These are phyloP conservation scores for Cheilosia impressa DNA, from an alignment of 2,888 invertebrate species.

Conservation along the genomic window DNA sequence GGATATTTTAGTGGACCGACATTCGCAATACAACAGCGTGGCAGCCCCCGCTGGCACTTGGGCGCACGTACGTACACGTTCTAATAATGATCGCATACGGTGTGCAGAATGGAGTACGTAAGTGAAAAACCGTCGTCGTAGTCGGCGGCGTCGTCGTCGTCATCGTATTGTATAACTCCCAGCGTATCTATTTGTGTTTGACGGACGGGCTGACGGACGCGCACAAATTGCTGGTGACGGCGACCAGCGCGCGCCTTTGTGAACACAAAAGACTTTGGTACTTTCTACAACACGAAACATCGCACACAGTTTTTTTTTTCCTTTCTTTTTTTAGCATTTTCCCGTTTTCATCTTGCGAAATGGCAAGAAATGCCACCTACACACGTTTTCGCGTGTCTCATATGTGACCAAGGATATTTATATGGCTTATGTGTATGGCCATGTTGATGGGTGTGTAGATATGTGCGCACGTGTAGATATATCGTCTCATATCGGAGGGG, in stretches of 20 bases:
- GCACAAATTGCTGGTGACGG: constrained; percentile 73
- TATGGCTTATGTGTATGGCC: constrained; percentile 37
- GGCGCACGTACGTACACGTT: constrained; percentile 63
- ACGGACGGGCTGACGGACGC: constrained; percentile 62
- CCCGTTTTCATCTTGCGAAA: constrained; percentile 68
- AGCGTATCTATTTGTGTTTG: constrained; percentile 69
- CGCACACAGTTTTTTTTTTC: constrained; percentile 30
- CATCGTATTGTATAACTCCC: constrained; percentile 29
- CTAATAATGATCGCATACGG: constrained; percentile 70
- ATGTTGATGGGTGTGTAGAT: constrained; percentile 23
- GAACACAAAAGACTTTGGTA: constrained; percentile 66
- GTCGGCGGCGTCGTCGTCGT: constrained; percentile 24
- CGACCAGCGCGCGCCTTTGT: constrained; percentile 70
- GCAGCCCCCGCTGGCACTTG: constrained; percentile 21
- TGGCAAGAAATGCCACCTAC: constrained; percentile 74
- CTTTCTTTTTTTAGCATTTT: constrained; percentile 38
- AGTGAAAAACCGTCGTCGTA: constrained; percentile 60
- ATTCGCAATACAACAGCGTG: constrained; percentile 41
- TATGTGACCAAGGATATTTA: constrained; percentile 72
- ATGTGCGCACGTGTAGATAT: constrained; percentile 54
- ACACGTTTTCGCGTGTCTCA: constrained; percentile 74
- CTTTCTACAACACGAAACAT: constrained; percentile 57
- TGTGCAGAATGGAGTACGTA: constrained; percentile 46
- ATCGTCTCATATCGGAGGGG: constrained; percentile 3
- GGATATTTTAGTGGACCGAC: constrained; percentile 72